Conservation (phyloP, 2,797 vertebrate species). For the Buphagus erythrorhynchus region DNA sequence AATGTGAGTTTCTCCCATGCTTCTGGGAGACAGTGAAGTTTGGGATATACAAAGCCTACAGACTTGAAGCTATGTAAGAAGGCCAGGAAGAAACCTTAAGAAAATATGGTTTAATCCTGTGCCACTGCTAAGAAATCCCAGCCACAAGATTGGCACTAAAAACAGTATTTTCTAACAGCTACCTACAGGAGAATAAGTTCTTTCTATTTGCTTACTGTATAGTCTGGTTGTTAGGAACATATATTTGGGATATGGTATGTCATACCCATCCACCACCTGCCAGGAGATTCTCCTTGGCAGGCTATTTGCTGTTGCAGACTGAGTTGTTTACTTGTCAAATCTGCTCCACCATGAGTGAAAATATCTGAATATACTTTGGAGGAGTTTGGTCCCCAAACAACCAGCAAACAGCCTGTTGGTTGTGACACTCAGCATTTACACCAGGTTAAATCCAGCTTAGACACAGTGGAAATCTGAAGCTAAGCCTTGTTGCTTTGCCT, state of each 20-base stretch:
- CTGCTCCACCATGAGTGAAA: background rate
- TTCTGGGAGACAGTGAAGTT: background rate
- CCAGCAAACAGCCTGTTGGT: background rate
- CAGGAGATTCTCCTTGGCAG: background rate
- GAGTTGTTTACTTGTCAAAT: background rate
- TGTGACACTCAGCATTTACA: fast-evolving
- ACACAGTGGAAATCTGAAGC: background rate
- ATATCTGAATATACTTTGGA: background rate
- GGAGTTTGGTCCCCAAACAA: background rate
- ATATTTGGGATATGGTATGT: background rate
- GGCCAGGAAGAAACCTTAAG: background rate
- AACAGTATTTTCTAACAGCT: background rate
- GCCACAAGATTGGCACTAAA: background rate
- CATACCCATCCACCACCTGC: background rate
- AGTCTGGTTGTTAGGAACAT: background rate
- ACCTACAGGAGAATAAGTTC: background rate
- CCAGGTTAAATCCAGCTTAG: background rate
- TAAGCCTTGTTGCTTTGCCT: background rate
- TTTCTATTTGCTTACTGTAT: background rate
- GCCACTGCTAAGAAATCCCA: background rate
- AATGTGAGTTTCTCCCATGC: background rate
- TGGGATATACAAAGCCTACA: background rate
- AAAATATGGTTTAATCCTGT: background rate
- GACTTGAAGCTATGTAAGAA: background rate
- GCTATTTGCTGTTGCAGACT: background rate